These are phyloP conservation scores for Pantherophis vulpinus DNA, from an alignment of 2,797 vertebrate species.

Conservation along the genomic window DNA sequence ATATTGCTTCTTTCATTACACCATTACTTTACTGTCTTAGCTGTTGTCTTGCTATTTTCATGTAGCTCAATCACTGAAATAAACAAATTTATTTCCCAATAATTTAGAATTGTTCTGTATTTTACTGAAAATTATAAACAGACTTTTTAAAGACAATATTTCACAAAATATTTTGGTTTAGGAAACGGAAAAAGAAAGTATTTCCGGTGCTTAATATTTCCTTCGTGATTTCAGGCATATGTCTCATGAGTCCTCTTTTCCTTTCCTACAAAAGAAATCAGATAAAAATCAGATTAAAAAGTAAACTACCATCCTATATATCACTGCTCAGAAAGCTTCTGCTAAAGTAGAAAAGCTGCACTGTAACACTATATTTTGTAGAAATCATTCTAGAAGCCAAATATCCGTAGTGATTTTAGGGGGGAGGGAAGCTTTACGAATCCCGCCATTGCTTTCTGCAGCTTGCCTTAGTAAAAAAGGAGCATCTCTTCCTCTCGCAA, in stretches of 20 bases:
- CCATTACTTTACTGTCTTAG: too few relatives aligned
- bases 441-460: not conserved
- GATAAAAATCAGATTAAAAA: not conserved
- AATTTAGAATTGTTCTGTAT: not conserved
- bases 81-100: too few relatives aligned
- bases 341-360: not conserved
- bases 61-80: too few relatives aligned
- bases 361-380: not conserved
- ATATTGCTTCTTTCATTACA: too few relatives aligned
- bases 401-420: not conserved
- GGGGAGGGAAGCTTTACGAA: not conserved
- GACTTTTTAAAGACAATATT: not conserved
- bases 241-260: not conserved
- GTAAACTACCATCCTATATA: not conserved
- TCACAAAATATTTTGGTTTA: not conserved
- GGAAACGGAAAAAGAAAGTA: not conserved
- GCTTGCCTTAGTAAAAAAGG: not conserved
- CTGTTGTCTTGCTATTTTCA: too few relatives aligned
- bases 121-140: not conserved
- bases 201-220: not conserved
- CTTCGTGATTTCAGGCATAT: not conserved
- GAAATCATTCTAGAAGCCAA: not conserved
- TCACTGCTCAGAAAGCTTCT: not conserved
- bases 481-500: not conserved
- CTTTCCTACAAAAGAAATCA: not conserved